These are phyloP conservation scores for Portevinia maculata DNA, from an alignment of 2,888 invertebrate species.

Conservation along the genomic window DNA sequence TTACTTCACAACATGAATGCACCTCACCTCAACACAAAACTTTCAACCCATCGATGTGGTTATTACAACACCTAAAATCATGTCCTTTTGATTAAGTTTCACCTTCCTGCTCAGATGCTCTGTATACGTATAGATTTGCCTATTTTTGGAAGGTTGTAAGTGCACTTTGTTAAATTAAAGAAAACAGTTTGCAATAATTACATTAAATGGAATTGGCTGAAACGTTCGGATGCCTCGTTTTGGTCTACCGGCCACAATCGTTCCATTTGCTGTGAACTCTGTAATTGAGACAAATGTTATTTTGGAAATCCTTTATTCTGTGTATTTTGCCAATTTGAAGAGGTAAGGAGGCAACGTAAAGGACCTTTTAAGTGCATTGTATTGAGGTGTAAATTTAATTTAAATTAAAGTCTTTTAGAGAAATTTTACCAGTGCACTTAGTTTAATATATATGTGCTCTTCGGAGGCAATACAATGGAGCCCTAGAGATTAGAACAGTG, in stretches of 20 bases:
- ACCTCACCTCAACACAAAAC: not conserved
- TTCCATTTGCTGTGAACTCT: conserved; percentile 20
- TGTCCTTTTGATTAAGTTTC: conserved; percentile 46
- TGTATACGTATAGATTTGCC: conserved; percentile 20
- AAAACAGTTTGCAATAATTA: conserved; percentile 74
- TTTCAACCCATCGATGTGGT: not conserved
- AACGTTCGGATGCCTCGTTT: conserved; percentile 20
- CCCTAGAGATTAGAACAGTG: conserved; percentile 13
- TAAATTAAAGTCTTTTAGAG: conserved; percentile 54
- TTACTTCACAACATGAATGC: too few relatives aligned
- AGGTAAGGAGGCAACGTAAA: conserved; percentile 13
- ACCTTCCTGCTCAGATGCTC: not conserved
- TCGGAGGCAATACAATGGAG: conserved; percentile 8
- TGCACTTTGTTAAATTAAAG: conserved; percentile 73
- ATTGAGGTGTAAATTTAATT: conserved; percentile 63
- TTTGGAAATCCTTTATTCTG: conserved; percentile 29
- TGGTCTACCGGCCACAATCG: conserved; percentile 48
- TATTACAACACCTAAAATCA: conserved; percentile 43
- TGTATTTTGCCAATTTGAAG: conserved; percentile 3
- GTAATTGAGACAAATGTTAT: conserved; percentile 67
- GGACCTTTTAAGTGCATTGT: conserved; percentile 52
- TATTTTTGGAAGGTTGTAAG: conserved; percentile 48
- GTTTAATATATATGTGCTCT: conserved; percentile 29
- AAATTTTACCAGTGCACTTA: conserved; percentile 28
- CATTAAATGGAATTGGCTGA: conserved; percentile 66